Conservation (phyloP, 1,140 invertebrate genomes). For the Pachypeltis micranthus region DNA sequence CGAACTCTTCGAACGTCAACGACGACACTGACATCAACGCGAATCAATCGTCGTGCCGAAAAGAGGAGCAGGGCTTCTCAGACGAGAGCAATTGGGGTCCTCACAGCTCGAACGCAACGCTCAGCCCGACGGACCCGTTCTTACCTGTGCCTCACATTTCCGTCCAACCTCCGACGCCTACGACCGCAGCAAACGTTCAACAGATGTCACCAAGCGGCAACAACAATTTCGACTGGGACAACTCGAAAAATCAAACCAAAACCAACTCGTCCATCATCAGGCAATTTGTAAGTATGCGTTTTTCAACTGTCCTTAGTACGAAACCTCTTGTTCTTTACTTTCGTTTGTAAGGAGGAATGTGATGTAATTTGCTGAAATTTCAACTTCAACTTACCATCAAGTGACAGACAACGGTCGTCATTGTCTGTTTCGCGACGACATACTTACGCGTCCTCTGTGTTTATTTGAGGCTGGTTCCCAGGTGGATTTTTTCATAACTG, state of each 20-base stretch:
- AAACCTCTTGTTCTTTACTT: too few species aligned
- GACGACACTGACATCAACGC: constrained; percentile 15
- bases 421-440: too few species aligned
- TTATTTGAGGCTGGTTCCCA: too few species aligned
- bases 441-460: too few species aligned
- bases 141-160: constrained; percentile 49
- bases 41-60: background rate
- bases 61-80: constrained; percentile 1
- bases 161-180: constrained; percentile 58
- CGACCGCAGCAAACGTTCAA: constrained; percentile 34
- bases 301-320: too few species aligned
- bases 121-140: constrained; percentile 36
- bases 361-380: too few species aligned
- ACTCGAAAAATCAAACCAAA: constrained; percentile 5
- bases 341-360: too few species aligned
- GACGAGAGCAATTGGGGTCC: constrained; percentile 12
- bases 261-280: background rate
- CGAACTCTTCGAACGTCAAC: constrained; percentile 6
- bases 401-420: too few species aligned
- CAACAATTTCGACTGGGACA: constrained; percentile 27
- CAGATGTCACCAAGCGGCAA: constrained; percentile 20
- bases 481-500: too few species aligned
- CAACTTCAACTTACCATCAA: too few species aligned
- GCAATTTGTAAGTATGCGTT: background rate
- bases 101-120: constrained; percentile 11